Evolutionary conservation across 2,113 vertebrate species (phyloP).

Genomic region (Dolichotis patagonum): DNA sequence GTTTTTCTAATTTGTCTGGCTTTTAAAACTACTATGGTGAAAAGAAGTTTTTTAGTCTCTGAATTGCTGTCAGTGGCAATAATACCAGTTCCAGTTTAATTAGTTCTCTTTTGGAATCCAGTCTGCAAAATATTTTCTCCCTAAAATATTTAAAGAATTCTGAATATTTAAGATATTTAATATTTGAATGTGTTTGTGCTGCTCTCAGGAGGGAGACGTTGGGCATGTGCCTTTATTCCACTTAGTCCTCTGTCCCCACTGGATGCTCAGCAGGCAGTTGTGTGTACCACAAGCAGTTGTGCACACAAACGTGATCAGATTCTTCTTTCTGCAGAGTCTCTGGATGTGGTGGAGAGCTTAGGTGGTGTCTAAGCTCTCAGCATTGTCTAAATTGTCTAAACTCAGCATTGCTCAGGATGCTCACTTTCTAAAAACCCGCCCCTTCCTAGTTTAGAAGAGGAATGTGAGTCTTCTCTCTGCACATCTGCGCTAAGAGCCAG

Average conservation of each 20-base stretch:
- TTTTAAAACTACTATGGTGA: constrained; percentile 11
- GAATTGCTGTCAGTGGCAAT: neutral
- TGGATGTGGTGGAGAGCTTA: neutral
- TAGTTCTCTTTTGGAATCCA: constrained; percentile 36
- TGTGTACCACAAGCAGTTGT: neutral
- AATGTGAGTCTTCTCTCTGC: constrained; percentile 94
- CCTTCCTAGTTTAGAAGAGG: constrained; percentile 95
- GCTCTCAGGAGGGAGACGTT: neutral
- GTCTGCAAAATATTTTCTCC: neutral
- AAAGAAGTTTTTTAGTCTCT: neutral
- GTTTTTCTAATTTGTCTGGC: neutral
- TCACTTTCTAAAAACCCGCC: constrained; percentile 78
- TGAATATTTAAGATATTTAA: neutral
- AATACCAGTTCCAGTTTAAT: neutral
- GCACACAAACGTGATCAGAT: neutral
- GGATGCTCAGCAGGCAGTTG: neutral
- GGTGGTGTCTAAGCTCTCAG: neutral
- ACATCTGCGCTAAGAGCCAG: constrained; percentile 90
- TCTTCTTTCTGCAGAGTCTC: neutral
- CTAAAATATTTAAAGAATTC: neutral
- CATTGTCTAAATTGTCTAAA: no score
- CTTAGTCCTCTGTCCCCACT: neutral
- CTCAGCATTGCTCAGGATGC: constrained; percentile 54
- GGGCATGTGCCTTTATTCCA: neutral
- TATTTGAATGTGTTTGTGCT: neutral